Evolutionary conservation across 2,888 invertebrate species (phyloP).

Genomic region (Amiota mariae): DNA sequence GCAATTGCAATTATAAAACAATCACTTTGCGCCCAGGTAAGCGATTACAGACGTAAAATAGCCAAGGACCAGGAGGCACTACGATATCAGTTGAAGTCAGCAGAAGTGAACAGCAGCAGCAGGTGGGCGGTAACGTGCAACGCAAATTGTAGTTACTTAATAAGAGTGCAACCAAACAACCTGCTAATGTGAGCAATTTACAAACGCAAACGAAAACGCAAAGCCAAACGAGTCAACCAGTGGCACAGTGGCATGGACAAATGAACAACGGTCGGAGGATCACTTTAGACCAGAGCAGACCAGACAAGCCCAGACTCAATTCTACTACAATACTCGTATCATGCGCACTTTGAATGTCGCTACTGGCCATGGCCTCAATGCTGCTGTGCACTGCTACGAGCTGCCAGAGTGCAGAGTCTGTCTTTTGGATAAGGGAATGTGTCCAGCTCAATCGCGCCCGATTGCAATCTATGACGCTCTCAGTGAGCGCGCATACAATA

Average conservation of each 20-base stretch:
- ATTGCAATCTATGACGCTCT: constrained; percentile 57
- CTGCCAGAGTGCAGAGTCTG: constrained; percentile 2
- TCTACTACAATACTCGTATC: too few relatives aligned
- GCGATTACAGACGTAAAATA: background rate
- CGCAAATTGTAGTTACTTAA: constrained; percentile 73
- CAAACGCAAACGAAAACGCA: constrained; percentile 55
- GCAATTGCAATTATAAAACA: constrained; percentile 73
- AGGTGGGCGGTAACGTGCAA: constrained; percentile 64
- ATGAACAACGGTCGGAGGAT: background rate
- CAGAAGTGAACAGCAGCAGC: background rate
- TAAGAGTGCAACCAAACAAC: constrained; percentile 67
- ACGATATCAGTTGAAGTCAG: background rate
- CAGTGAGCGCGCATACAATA: constrained; percentile 64
- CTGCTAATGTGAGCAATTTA: constrained; percentile 72
- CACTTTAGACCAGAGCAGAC: background rate
- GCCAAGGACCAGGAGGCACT: too few relatives aligned
- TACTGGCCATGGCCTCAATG: constrained; percentile 20
- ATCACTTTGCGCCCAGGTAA: constrained; percentile 58
- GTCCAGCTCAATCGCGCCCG: constrained; percentile 58
- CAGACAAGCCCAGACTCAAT: background rate
- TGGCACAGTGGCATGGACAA: background rate
- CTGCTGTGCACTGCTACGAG: background rate
- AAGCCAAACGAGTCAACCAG: background rate
- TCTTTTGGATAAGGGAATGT: constrained; percentile 35
- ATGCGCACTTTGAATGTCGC: constrained; percentile 8